phyloP scores from a whole-genome alignment of 2,113 vertebrate species.

The Bostrychus sinensis region DNA sequence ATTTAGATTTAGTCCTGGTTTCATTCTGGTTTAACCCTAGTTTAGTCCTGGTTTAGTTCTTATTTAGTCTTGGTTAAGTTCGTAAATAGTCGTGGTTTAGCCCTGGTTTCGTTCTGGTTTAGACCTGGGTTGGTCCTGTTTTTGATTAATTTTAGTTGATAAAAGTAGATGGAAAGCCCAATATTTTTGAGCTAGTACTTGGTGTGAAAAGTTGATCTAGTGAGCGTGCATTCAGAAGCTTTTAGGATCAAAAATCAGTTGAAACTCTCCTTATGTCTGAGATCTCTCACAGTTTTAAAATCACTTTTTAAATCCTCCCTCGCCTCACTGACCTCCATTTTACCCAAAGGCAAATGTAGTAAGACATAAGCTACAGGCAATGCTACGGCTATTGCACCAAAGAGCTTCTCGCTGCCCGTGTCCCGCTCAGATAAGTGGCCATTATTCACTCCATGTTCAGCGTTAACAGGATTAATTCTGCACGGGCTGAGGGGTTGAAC shows the following conservation, averaged over 20 bases:
- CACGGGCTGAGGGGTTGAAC: constrained; percentile 60
- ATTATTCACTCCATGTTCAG: constrained; percentile 72
- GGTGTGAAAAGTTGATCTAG: no score
- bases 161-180: background rate
- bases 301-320: background rate
- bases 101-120: no score
- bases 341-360: constrained; percentile 37
- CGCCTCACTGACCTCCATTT: constrained; percentile 19
- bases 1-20: no score
- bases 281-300: background rate
- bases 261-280: background rate
- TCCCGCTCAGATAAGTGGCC: constrained; percentile 68
- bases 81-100: no score
- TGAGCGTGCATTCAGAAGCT: no score
- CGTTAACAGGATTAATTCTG: constrained; percentile 78
- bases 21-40: no score
- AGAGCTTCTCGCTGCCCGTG: constrained; percentile 47
- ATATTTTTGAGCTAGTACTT: no score
- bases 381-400: constrained; percentile 25
- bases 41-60: no score
- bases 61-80: no score
- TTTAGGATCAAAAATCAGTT: no score
- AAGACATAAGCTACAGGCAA: constrained; percentile 29
- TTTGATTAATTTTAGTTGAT: background rate
- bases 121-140: background rate